Conservation (phyloP, 1,140 invertebrate species). For the Hormaphis cornu region DNA sequence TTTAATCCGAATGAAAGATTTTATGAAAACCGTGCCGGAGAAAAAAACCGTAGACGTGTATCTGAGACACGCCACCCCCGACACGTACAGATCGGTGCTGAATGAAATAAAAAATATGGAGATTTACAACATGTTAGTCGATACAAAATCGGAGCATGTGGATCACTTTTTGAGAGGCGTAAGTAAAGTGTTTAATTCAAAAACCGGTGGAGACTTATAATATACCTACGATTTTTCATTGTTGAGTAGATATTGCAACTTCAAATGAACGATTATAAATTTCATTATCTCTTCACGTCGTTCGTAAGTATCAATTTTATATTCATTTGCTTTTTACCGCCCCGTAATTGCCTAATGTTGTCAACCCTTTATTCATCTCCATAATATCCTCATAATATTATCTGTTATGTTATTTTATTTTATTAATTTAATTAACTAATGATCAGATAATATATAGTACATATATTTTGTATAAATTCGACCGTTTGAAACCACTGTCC, state of each 20-base stretch:
- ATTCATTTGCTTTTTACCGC: background rate
- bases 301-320: conserved; percentile 49
- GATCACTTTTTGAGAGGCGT: conserved; percentile 53
- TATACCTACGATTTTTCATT: background rate
- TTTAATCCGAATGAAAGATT: conserved; percentile 23
- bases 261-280: conserved; percentile 61
- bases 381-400: too few relatives aligned
- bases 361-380: too few relatives aligned
- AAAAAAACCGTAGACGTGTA: conserved; percentile 48
- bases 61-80: conserved; percentile 50
- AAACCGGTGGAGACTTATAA: background rate
- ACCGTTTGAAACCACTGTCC: too few relatives aligned
- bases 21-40: conserved; percentile 42
- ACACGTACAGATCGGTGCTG: conserved; percentile 50
- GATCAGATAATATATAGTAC: too few relatives aligned
- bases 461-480: too few relatives aligned
- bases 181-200: conserved; percentile 37
- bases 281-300: conserved; percentile 59
- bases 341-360: too few relatives aligned
- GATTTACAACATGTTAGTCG: conserved; percentile 53
- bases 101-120: conserved; percentile 52
- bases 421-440: too few relatives aligned
- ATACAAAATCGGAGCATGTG: conserved; percentile 51
- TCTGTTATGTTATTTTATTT: too few relatives aligned
- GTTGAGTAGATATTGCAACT: conserved; percentile 51